Evolutionary conservation across 2,888 invertebrate species (phyloP).

Genomic region (Vanessa cardui): DNA sequence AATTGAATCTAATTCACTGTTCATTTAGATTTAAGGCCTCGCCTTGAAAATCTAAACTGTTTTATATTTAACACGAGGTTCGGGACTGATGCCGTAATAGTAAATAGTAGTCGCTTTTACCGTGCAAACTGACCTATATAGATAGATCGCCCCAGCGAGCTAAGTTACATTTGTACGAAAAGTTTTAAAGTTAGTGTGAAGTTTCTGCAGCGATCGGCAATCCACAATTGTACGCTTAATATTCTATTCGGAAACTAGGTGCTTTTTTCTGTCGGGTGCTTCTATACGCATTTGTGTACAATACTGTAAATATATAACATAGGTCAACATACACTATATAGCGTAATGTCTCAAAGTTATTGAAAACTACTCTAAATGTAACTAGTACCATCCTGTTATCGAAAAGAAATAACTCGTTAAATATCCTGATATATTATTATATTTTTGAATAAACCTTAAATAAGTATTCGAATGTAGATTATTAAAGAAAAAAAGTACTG

Average conservation of each 20-base stretch:
- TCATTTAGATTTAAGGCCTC: constrained; percentile 12
- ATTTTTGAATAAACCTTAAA: constrained; percentile 2
- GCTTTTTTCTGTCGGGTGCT: constrained; percentile 82
- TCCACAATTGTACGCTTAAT: constrained; percentile 73
- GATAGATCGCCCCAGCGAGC: constrained; percentile 61
- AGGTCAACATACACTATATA: constrained; percentile 50
- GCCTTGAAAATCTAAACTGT: constrained; percentile 17
- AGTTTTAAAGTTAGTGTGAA: constrained; percentile 34
- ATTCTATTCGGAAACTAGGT: constrained; percentile 80
- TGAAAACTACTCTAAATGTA: constrained; percentile 26
- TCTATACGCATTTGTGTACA: constrained; percentile 77
- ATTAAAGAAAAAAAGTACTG: neutral
- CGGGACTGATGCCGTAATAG: constrained; percentile 23
- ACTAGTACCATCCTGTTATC: constrained; percentile 23
- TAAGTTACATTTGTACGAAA: constrained; percentile 51
- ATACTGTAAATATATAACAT: constrained; percentile 77
- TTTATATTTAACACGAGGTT: constrained; percentile 23
- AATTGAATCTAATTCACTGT: constrained; percentile 17
- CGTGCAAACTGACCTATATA: constrained; percentile 35
- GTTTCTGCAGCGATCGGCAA: constrained; percentile 62
- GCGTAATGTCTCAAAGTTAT: constrained; percentile 32
- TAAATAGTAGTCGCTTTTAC: constrained; percentile 17
- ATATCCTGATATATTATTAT: constrained; percentile 7
- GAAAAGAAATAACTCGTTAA: constrained; percentile 2
- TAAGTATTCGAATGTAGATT: neutral